Base-by-base conservation (phyloP, 2,888 invertebrate species). In the Siphonodentalium dalli region DNA sequence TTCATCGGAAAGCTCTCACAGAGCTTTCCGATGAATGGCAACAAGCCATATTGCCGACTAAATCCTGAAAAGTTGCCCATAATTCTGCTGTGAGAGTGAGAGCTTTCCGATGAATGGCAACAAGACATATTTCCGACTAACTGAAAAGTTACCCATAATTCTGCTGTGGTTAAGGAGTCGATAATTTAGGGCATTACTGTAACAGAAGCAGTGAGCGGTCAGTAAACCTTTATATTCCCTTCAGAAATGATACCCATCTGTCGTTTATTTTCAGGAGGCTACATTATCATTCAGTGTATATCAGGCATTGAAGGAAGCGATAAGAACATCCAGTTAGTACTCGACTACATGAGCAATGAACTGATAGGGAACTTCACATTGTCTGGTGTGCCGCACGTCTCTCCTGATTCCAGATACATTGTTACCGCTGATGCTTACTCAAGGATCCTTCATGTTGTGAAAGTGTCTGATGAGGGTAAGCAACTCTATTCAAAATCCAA, bases 291-390 rank as follows among this genome's bases (percentile, higher is more conserved):
- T 71, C 87, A 89, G 75, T 90, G 90, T 75, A 73, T 67, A 5
- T 47, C 58, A 45, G 56, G 46, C 15, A 45, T 57, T 0, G 31
- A 42, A 0, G 9, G 37, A 4, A 88, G 87, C 6, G 85, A 85
- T 42, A 63, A 63, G 49, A 63, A 68, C 1, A 53, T 71, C 0
- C 88, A 89, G 79, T 79, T 90, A 31, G 82, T 89, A 15, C 77
- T 90, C 65, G 90, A 90, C 80, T 88, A 89, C 74, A 82, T 90
- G 58, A 89, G 89, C 1, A 89, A 90, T 77, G 59, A 54, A 1
- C 68, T 77, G 5, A 54, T 72, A 13, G 62, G 64, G 13, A 68
- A 70, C 24, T 42, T 63, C 9, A 62, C 70, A 15, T 37, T 72
- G 24, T 41, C 61, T 18, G 76, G 76, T 5, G 63, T 56, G 45